Evolutionary conservation across 2,888 invertebrate species (phyloP), one percentile per base, ranked within the genome.

Genomic region (Gasteruption jaculator): DNA sequence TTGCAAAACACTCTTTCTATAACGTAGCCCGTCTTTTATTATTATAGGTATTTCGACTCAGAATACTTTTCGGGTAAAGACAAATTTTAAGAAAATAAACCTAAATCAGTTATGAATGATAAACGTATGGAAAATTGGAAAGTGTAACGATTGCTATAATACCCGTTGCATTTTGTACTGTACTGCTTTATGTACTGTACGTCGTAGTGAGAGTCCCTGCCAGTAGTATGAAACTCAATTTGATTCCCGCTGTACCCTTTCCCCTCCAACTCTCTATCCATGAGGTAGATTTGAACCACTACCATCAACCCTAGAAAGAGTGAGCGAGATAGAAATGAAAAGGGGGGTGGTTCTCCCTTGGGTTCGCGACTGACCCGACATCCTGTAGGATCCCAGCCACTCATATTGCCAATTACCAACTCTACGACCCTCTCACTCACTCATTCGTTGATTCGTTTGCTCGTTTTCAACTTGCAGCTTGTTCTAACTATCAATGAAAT

Each of bases 381-480:
- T 64, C 61, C 59, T 56, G 53, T 56, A 58, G 60, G 63, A 61
- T 64, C n/a, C 61, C 64, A 63, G 63, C 66, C 67, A 67, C 68
- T 68, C 68, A 68, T 68, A 68, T 68, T 68, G 68, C 68, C 68
- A 68, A 68, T 68, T 68, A 68, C 68, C 65, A 68, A 68, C 68
- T 68, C 67, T 52, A 56, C 64, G 63, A 63, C 59, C 61, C 62
- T 65, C 65, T 62, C 62, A 48, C 60, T 62, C 56, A 50, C 53
- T 38, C 57, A 48, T 58, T 57, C 54, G 53, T 51, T 50, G 24
- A 6, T 22, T 41, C 29, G 20, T 25, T 36, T 19, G 15, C 41
- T 18, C 30, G 29, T 29, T 38, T 38, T 47, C 55, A 56, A 58
- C 60, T 61, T 62, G 54, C 54, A 61, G 54, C 50, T 56, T 60